Evolutionary conservation across 2,113 vertebrate genomes (phyloP), one percentile per base, ranked within the genome.

Genomic region (Corvus hawaiiensis): DNA sequence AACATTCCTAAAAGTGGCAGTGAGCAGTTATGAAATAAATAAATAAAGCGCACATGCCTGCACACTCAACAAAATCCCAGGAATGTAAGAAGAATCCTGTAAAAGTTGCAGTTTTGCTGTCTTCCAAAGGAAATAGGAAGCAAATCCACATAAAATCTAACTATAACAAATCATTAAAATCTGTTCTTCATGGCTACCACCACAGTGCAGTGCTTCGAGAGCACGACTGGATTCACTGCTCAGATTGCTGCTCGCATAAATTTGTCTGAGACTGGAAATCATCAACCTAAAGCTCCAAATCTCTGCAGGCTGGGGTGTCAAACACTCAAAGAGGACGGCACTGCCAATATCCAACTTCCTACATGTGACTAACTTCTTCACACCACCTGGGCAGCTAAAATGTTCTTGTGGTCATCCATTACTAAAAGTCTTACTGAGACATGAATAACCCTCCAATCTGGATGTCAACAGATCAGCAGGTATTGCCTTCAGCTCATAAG

Each of bases 101-200:
- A 28, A 27, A 93, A 89, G 69, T 28, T 83, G 55, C 62, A 69
- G 66, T 37, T 96, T 69, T 79, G 49, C 68, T 62, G 62, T 84
- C 58, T 95, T 93, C 93, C 83, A 91, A 91, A 75, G 64, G 75
- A 90, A 96, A 95, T 24, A 94, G n/a, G 58, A 94, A 95, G 76
- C 35, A 73, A 97, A 88, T 84, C 62, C 91, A 93, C 51, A 56
- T 68, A 54, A 95, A 91, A 52, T 49, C 69, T 35, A 91, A 62
- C 73, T 43, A 76, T 30, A 93, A 95, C 85, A 87, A 89, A 94
- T 69, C 35, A 91, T 52, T 91, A 89, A 87, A 86, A 89, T 79
- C 39, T 71, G 75, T 55, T 79, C 55, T 75, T 72, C 10, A 3
- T 52, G 63, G 58, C 64, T 56, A 73, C 76, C 79, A 89, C 66